Evolutionary conservation across 35 echinoderm and acorn worm species (phyloP), one percentile per base, ranked within the genome.

Genomic region (Chiridota heheva): DNA sequence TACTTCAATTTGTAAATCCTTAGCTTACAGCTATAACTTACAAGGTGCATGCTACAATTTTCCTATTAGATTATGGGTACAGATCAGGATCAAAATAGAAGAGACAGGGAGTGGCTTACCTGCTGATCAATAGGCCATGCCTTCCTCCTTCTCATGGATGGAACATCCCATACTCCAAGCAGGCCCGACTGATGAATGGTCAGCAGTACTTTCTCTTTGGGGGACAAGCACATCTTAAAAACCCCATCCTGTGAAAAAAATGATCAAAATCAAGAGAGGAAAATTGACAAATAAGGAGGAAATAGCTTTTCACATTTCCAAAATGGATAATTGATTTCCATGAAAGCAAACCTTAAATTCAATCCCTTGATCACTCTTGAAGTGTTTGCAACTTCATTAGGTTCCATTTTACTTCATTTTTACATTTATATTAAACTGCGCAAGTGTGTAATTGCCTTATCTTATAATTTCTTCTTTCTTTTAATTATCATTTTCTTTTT

Each of bases 161-260:
- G 95, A 37, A 98, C 71, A 61, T 98, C 89, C 95, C 95, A 98
- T 5, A 98, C 53, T 13, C 76, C 72, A 7, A 98, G 66, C 2
- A 88, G 63, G 58, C 93, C 93, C 35, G 95, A 98, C 56, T 91
- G 86, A 60, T 98, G 95, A 27, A 91, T 67, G 26, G 95, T 91
- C 22, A 87, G 89, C 40, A 98, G 63, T 41, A 85, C 59, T 28
- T 65, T 72, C 2, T 86, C 95, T 27, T 92, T 80, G 20, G 89
- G 84, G 16, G 95, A 91, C 36, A 91, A 67, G 68, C 95, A 92
- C 85, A 91, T 91, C 59, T 83, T 91, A 59, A 78, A 98, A 31
- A 98, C 86, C 30, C 95, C 89, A 85, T 98, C 95, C 95, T 98
- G 60, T 31, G 20, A 0, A 60, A 63, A 61, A 75, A 33, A 17